phyloP scores from a whole-genome alignment of 2,888 invertebrate species.

The Drosophila gaucha region DNA sequence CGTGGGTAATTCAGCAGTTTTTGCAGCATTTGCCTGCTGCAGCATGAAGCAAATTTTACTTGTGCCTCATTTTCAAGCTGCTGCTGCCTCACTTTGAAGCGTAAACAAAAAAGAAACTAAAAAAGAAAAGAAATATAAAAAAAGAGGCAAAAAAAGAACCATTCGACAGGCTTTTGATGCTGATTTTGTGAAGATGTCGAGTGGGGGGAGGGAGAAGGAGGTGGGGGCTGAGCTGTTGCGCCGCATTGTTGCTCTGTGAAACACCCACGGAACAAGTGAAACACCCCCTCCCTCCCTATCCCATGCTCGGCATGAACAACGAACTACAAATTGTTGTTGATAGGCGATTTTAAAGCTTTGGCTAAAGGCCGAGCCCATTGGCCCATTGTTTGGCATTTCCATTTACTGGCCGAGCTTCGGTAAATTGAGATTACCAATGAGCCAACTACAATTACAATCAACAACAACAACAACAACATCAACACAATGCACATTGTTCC shows the following conservation, averaged over 20 bases:
- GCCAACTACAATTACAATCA: conserved; percentile 65
- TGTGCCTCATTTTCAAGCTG: conserved; percentile 47
- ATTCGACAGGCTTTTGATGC: conserved; percentile 78
- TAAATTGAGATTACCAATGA: conserved; percentile 78
- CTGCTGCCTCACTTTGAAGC: conserved; percentile 44
- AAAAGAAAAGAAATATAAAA: not conserved
- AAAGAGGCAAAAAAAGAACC: conserved; percentile 16
- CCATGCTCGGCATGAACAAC: conserved; percentile 56
- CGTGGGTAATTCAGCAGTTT: conserved; percentile 47
- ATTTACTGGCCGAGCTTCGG: conserved; percentile 57
- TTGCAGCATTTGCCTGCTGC: conserved; percentile 39
- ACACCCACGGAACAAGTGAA: not conserved
- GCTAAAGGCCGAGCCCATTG: conserved; percentile 34
- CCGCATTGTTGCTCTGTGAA: conserved; percentile 44
- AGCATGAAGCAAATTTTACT: conserved; percentile 41
- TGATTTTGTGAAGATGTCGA: conserved; percentile 73
- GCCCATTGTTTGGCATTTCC: conserved; percentile 47
- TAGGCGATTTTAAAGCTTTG: conserved; percentile 67
- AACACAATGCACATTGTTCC: conserved; percentile 60
- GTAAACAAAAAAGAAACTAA: conserved; percentile 56
- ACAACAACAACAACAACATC: conserved; percentile 23
- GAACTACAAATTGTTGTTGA: conserved; percentile 76
- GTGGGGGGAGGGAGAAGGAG: not conserved
- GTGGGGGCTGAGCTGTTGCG: conserved; percentile 18
- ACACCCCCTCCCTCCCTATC: not conserved